Conservation (phyloP, 2,797 vertebrate species). For the Ceyx erithaca region DNA sequence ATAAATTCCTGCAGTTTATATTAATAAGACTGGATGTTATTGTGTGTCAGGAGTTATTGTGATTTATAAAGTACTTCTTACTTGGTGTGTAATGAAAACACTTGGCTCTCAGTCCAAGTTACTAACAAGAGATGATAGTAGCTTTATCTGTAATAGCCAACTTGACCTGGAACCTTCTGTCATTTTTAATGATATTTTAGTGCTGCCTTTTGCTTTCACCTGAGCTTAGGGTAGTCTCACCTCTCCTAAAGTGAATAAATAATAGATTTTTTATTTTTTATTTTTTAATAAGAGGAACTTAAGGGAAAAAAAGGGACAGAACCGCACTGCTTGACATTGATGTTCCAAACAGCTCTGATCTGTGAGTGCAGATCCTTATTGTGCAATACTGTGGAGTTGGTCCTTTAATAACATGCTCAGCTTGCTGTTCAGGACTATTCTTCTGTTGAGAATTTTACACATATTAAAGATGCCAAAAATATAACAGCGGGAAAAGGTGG, state of each 20-base stretch:
- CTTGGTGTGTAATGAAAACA: constrained; percentile 73
- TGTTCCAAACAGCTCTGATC: neutral
- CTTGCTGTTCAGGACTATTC: neutral
- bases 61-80: constrained; percentile 77
- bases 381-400: neutral
- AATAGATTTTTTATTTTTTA: neutral
- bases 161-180: constrained; percentile 73
- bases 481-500: neutral
- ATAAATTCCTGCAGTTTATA: constrained; percentile 61
- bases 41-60: constrained; percentile 73
- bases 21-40: constrained; percentile 79
- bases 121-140: constrained; percentile 61
- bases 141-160: constrained; percentile 72
- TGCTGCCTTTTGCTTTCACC: constrained; percentile 31
- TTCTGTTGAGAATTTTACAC: neutral
- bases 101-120: constrained; percentile 55
- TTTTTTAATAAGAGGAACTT: neutral
- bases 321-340: neutral
- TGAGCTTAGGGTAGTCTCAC: neutral
- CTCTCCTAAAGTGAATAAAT: neutral
- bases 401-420: neutral
- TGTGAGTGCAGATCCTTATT: accelerated
- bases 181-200: constrained; percentile 59
- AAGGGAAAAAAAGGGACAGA: neutral
- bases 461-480: neutral